phyloP scores from a whole-genome alignment of 2,797 vertebrate genomes.

The Catamblyrhynchus diadema region DNA sequence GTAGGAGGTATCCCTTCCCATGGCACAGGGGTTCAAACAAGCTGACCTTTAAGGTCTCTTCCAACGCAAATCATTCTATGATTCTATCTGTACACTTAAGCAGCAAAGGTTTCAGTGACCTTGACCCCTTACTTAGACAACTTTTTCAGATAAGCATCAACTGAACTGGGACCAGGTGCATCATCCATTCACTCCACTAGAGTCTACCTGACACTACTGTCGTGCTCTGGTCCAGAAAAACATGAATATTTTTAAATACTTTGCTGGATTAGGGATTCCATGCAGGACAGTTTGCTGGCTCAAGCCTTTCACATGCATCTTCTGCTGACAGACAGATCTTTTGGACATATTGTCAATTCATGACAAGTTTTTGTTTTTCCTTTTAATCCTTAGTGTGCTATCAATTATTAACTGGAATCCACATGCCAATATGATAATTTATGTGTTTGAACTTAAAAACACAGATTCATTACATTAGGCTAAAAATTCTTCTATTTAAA shows the following conservation, averaged over 20 bases:
- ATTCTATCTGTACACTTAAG: rapidly evolving
- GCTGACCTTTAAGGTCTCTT: background rate
- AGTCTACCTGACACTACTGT: background rate
- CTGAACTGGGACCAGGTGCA: background rate
- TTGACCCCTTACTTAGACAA: background rate
- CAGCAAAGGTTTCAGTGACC: background rate
- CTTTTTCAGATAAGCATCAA: background rate
- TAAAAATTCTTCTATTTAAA: background rate
- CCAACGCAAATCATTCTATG: background rate
- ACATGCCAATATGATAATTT: background rate
- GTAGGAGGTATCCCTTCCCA: background rate
- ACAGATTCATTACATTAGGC: background rate
- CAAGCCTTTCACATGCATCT: background rate
- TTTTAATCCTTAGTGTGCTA: background rate
- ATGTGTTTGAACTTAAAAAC: background rate
- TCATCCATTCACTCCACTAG: background rate
- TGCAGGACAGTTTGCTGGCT: background rate
- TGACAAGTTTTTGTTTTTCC: background rate
- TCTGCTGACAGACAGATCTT: background rate
- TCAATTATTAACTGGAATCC: background rate
- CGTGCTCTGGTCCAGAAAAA: background rate
- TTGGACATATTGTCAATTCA: background rate
- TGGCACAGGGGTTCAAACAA: background rate
- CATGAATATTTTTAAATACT: background rate
- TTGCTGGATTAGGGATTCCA: background rate